phyloP scores from a whole-genome alignment of 2,797 vertebrate genomes.

The Stomatorhinus walkeri region DNA sequence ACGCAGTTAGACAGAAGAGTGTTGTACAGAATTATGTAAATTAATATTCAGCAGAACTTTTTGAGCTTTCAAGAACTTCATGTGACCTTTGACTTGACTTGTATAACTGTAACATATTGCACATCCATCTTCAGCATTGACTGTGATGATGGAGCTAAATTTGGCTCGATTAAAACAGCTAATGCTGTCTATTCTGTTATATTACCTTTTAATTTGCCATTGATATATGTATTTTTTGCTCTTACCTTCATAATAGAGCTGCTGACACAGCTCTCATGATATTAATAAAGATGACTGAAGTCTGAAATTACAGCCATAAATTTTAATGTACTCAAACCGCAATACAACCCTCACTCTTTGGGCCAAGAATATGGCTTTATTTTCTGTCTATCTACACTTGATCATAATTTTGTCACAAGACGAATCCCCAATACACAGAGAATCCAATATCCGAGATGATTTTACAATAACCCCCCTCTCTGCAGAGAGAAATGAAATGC shows the following conservation, averaged over 20 bases:
- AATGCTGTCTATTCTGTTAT: constrained; percentile 13
- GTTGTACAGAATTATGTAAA: neutral
- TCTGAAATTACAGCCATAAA: constrained; percentile 51
- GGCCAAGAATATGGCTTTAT: constrained; percentile 26
- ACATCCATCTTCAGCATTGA: neutral
- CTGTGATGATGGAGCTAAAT: neutral
- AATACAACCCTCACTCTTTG: constrained; percentile 19
- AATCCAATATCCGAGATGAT: constrained; percentile 19
- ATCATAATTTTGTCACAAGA: constrained; percentile 23
- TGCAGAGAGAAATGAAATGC: constrained; percentile 17
- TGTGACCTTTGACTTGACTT: neutral
- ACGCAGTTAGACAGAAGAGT: neutral
- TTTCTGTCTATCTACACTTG: constrained; percentile 9
- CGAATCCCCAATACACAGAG: constrained; percentile 15
- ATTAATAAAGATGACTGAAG: constrained; percentile 58
- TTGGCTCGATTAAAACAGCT: neutral
- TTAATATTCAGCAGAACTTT: neutral
- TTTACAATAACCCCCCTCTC: constrained; percentile 19
- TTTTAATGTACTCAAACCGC: constrained; percentile 51
- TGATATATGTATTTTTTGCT: constrained; percentile 28
- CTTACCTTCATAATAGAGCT: constrained; percentile 41
- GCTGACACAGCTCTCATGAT: constrained; percentile 61
- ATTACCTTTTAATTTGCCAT: constrained; percentile 5
- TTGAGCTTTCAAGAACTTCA: neutral
- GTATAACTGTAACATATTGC: neutral